Evolutionary conservation across 2,797 vertebrate genomes (phyloP), one percentile per base, ranked within the genome.

Genomic region (Enoplosus armatus): DNA sequence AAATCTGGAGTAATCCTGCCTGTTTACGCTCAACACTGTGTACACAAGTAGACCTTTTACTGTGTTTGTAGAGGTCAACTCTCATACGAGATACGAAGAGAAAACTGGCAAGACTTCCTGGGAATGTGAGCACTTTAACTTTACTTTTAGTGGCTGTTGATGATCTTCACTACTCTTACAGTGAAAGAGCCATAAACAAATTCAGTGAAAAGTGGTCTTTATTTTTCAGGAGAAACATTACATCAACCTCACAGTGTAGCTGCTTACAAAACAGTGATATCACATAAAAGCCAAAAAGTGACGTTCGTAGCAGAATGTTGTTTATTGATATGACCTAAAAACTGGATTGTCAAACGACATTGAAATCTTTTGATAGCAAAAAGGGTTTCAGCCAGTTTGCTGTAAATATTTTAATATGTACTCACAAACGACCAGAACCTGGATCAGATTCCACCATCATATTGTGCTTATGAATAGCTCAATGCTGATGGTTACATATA

Each of bases 1-100:
- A 89, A 72, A 89, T 85, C 79, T 71, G 72, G 54, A 74, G 60
- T 86, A 85, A 88, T 81, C 77, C 82, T 62, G 59, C 63, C 29
- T 67, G 69, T 85, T 87, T 54, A 80, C 65, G 72, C 62, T 71
- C 53, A 53, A 37, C n/a, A 63, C 35, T 53, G 66, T 33, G 78
- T 50, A 65, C 54, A 78, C 51, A 84, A 77, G 37, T 9, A 9
- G 14, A 72, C 56, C 8, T 33, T 20, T 47, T 27, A 33, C 60
- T 33, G 48, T 31, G 63, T 31, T 75, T 43, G n/a, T 48, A 24
- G 24, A 78, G 2, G 76, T 62, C 65, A 68, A 62, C 33, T 60
- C 10, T 43, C 26, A 3, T 47, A n/a, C 1, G 6, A 29, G 41
- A 41, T 33, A 48, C 18, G 1, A 65, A 50, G 39, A 50, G 39